Evolutionary conservation across 2,113 vertebrate species (phyloP), one percentile per base, ranked within the genome.

Genomic region (Anguilla japonica): DNA sequence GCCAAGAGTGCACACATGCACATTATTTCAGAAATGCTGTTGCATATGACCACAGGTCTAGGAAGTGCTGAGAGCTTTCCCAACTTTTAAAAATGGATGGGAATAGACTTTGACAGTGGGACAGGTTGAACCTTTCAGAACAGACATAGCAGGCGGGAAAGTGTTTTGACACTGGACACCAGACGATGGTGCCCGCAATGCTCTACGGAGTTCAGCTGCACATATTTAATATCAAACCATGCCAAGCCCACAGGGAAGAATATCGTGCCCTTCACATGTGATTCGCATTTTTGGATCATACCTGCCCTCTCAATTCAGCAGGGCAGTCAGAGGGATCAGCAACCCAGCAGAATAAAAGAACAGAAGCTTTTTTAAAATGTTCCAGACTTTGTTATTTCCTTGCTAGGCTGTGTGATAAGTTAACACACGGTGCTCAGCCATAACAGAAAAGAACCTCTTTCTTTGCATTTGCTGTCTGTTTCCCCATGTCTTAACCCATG

Each of bases 381-480:
- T 89, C 75, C 46, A 85, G 83, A 91, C 91, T 86, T 85, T 87
- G 88, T 90, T 89, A 90, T 93, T 89, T 93, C 91, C 91, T 91
- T 91, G 91, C 93, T 92, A 92, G 92, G 88, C 95, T 93, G 93
- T 34, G 34, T 34, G 34, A 34, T 34, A 34, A 34, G 34, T 34
- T 34, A 34, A 34, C 95, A 95, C 96, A 94, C 95, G 94, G 91
- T 93, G 95, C 91, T 94, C 85, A 92, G 92, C 13, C 50, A 14
- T 53, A 53, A 53, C 26, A 4, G 89, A 91, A 90, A 90, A 91
- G 83, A 82, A 88, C 34, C 67, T 88, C 90, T 93, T 90, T 83
- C 92, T 91, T 87, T 93, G 96, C 95, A 97, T 97, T 98, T 95
- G 94, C 97, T 96, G 95, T 96, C 94, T 96, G 94, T 94, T 95